phyloP scores from a whole-genome alignment of 2,113 vertebrate genomes.

The Microcebus murinus region DNA sequence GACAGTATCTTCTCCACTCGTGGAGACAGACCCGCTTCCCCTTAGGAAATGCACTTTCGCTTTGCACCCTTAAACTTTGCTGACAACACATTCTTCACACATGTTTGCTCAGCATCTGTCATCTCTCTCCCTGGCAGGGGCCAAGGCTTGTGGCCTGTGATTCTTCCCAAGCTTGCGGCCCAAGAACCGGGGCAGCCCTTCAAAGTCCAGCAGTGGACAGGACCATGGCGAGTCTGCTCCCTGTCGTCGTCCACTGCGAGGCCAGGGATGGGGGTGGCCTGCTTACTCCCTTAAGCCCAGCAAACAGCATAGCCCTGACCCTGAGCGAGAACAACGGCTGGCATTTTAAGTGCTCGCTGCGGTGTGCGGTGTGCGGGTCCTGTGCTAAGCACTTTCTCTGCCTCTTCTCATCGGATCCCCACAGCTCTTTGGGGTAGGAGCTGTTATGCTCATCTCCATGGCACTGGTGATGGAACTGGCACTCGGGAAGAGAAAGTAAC shows the following conservation, averaged over 20 bases:
- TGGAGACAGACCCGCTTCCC: too few relatives aligned
- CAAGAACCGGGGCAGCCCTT: too few relatives aligned
- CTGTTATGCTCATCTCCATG: background rate
- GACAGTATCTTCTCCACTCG: too few relatives aligned
- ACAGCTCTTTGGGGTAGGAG: background rate
- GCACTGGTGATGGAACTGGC: background rate
- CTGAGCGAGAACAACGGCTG: background rate
- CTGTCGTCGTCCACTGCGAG: background rate
- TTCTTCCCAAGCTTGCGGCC: too few relatives aligned
- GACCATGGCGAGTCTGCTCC: too few relatives aligned
- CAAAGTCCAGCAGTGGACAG: too few relatives aligned
- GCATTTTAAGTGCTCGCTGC: accelerated
- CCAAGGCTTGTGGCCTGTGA: too few relatives aligned
- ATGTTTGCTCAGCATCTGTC: too few relatives aligned
- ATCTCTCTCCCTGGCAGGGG: too few relatives aligned
- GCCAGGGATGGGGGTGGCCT: background rate
- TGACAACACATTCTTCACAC: too few relatives aligned
- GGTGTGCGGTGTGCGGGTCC: accelerated
- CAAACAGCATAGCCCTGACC: background rate
- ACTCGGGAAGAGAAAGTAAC: background rate
- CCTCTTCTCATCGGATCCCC: background rate
- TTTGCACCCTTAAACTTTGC: too few relatives aligned
- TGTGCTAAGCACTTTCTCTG: background rate
- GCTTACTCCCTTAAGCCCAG: background rate
- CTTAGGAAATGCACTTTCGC: too few relatives aligned